A percentile compares a stretch with the other conserved stretches of the same genome.
Evolutionary conservation across 1,140 invertebrate species (phyloP).

Genomic region (Sycobia sp.): DNA sequence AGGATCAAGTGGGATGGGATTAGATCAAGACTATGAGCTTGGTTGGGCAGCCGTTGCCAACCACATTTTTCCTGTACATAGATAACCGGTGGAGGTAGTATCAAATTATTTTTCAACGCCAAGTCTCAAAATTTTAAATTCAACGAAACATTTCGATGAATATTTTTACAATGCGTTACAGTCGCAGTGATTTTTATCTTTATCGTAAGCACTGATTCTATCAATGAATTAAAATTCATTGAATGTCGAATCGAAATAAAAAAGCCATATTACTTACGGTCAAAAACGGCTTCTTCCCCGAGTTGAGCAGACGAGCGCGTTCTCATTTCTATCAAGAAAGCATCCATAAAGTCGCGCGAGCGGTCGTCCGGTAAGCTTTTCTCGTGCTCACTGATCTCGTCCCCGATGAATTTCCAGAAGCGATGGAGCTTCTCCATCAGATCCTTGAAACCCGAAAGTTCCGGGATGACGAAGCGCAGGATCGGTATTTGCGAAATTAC

Average conservation of each 20-base stretch:
- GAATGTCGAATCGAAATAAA: background rate
- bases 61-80: no score
- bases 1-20: no score
- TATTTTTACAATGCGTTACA: no score
- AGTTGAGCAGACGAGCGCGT: background rate
- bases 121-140: no score
- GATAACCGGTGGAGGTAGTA: no score
- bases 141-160: no score
- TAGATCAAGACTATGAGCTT: no score
- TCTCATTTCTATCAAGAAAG: slow-evolving; percentile 67
- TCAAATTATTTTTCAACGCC: no score
- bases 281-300: slow-evolving; percentile 41
- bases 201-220: no score
- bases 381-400: slow-evolving; percentile 64
- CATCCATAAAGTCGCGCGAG: slow-evolving; percentile 73
- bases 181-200: no score
- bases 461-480: slow-evolving; percentile 66
- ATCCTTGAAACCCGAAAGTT: slow-evolving; percentile 65
- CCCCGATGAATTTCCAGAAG: slow-evolving; percentile 58
- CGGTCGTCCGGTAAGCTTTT: slow-evolving; percentile 57
- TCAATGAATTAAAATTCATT: background rate
- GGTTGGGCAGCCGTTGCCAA: no score
- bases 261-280: slow-evolving; percentile 42
- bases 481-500: slow-evolving; percentile 71
- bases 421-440: slow-evolving; percentile 53